Percentiles rank a stretch among this genome's conserved stretches.
These are phyloP conservation scores for Emys orbicularis DNA, from an alignment of 2,797 vertebrate genomes.

Conservation along the genomic window DNA sequence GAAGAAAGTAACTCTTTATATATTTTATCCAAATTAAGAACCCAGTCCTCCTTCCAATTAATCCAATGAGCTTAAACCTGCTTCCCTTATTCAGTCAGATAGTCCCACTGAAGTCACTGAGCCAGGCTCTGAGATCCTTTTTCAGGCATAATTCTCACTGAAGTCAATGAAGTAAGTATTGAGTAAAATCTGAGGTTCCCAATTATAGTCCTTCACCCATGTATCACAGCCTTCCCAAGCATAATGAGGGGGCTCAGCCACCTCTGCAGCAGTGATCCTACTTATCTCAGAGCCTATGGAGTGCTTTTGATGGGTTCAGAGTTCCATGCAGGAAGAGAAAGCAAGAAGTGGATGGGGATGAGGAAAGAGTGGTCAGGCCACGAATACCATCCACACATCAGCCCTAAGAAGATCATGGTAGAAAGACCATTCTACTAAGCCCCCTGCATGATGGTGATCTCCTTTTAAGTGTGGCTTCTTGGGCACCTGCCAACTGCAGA, in stretches of 20 bases:
- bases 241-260: not conserved
- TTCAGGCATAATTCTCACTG: not conserved
- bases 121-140: fast-evolving
- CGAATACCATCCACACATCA: fast-evolving
- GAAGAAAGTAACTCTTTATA: not conserved
- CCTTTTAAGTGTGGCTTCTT: not conserved
- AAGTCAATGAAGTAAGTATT: not conserved
- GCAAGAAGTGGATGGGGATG: not conserved
- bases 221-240: not conserved
- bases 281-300: not conserved
- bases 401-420: not conserved
- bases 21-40: not conserved
- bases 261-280: not conserved
- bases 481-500: fast-evolving
- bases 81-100: not conserved
- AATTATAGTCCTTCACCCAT: not conserved
- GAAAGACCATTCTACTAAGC: too few relatives aligned
- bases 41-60: not conserved
- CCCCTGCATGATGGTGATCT: not conserved
- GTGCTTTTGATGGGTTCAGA: not conserved
- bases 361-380: fast-evolving
- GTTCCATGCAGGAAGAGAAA: not conserved
- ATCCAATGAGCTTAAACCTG: not conserved
- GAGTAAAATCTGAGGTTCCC: not conserved
- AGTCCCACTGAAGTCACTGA: not conserved